Base-by-base conservation (phyloP, 1,140 invertebrate species). In the Heliconius himera region DNA sequence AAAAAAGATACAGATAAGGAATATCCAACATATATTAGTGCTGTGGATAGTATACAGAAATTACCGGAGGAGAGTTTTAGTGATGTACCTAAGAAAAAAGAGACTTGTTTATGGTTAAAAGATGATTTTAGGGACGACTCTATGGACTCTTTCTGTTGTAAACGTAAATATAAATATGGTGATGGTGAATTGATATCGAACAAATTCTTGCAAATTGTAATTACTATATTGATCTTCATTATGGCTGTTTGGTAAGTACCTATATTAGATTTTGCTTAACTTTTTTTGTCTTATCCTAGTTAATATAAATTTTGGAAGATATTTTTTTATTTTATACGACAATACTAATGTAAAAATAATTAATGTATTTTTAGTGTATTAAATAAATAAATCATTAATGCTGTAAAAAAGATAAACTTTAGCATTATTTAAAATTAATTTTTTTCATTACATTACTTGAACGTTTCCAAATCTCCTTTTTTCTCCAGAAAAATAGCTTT, bases 191-290 rank as follows among this genome's bases (percentile, higher is more conserved):
- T 98, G 79, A 98, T 97, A 88, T 98, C 97, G 76, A 99, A 98
- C 94, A 97, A 97, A 88, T 97, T 98, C 78, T 96, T 99, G 82
- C 98, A 99, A 91, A 96, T 98, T 72, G 96, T 98, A 41, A 98
- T 99, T 75, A 97, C 98, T 79, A 96, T 98, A 83, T 95, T 99
- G 78, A 97, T 99, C 76, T 96, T 99, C 79, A 97, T 99, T 70
- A 99, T 99, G 98, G 97, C 98, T 36, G 97, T 98, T 87, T 99
- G 98, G 98, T 99, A 95, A 96, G 96, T 95, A 41, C 60, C 78
- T 51, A 83, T 75, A 46, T 46, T 46, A 4, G 0, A 46, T 13
- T 2, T 16, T 0, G 41, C 41, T 46, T 46, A n/a, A 5, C 4
- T 16, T 46, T 16, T 46, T 46, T 46, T 16, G 11, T 1, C 41